A percentile compares a stretch with the other conserved stretches of the same genome.
These are phyloP conservation scores for Pyrocephalus nanus DNA, from an alignment of 2,797 vertebrate genomes.

Conservation along the genomic window DNA sequence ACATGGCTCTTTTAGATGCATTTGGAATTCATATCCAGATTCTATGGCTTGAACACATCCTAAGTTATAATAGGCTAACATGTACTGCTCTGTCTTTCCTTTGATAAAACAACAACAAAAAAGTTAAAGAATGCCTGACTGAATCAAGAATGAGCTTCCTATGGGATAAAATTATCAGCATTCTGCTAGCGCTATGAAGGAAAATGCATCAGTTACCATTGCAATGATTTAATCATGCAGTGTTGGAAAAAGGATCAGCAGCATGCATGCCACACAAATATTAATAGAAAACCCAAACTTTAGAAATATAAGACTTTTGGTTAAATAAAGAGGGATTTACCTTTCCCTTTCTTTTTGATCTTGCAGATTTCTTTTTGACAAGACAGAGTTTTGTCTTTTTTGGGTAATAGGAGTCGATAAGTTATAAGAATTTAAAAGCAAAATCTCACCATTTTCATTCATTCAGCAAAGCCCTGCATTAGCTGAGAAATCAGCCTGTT, in stretches of 20 bases:
- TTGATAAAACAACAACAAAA: constrained; percentile 26
- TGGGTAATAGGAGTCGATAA: not conserved
- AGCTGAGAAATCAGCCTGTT: constrained; percentile 36
- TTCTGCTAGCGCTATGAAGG: constrained; percentile 57
- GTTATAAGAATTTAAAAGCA: not conserved
- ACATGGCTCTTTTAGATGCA: not conserved
- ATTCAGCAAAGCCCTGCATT: not conserved
- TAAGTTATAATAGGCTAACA: constrained; percentile 18
- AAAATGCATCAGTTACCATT: constrained; percentile 53
- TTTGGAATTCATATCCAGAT: constrained; percentile 31
- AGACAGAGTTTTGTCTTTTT: not conserved
- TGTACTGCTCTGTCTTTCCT: constrained; percentile 27
- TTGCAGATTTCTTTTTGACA: not conserved
- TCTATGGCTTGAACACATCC: not conserved
- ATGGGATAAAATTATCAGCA: constrained; percentile 57
- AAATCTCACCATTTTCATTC: not conserved
- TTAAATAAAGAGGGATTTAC: not conserved
- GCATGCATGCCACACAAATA: not conserved
- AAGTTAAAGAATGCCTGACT: constrained; percentile 48
- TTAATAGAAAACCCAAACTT: not conserved
- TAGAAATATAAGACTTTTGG: not conserved
- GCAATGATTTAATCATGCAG: constrained; percentile 24
- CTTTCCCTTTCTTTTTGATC: not conserved
- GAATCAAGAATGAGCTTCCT: constrained; percentile 62
- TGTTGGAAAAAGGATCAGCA: not conserved